Conservation (phyloP, 2,113 vertebrate genomes). For the Sinosuthora webbiana region DNA sequence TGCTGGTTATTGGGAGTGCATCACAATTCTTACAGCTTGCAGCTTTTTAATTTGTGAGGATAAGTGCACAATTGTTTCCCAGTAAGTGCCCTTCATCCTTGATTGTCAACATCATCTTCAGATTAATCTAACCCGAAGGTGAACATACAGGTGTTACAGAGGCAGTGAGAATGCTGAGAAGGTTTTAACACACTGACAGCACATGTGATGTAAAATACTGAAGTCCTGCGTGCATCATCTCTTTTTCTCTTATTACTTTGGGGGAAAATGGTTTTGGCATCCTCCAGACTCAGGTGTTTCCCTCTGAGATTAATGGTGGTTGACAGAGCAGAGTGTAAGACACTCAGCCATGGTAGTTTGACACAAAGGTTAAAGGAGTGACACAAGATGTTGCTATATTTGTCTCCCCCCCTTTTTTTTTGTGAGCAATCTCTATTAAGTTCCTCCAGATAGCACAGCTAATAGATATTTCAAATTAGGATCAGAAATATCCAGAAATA, state of each 20-base stretch:
- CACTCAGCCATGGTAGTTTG: not conserved
- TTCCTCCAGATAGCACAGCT: not conserved
- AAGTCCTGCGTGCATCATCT: not conserved
- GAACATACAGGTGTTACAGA: not conserved
- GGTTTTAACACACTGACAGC: not conserved
- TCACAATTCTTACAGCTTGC: not conserved
- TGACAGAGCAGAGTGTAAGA: not conserved
- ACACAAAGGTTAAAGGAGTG: not conserved
- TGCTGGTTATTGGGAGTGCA: not conserved
- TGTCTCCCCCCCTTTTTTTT: accelerated
- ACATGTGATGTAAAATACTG: not conserved
- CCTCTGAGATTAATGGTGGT: not conserved
- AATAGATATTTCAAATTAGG: not conserved
- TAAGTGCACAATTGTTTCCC: not conserved
- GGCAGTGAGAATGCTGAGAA: not conserved
- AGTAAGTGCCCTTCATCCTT: not conserved
- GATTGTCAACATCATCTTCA: not conserved
- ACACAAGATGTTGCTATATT: not conserved
- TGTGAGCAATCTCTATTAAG: not conserved
- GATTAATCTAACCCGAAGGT: not conserved
- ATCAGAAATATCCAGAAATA: not conserved
- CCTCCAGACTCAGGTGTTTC: not conserved
- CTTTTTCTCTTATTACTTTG: not conserved
- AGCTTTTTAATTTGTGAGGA: not conserved
- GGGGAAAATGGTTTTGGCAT: not conserved